Evolutionary conservation across 2,797 vertebrate genomes (phyloP).

Genomic region (Darevskia mixta): DNA sequence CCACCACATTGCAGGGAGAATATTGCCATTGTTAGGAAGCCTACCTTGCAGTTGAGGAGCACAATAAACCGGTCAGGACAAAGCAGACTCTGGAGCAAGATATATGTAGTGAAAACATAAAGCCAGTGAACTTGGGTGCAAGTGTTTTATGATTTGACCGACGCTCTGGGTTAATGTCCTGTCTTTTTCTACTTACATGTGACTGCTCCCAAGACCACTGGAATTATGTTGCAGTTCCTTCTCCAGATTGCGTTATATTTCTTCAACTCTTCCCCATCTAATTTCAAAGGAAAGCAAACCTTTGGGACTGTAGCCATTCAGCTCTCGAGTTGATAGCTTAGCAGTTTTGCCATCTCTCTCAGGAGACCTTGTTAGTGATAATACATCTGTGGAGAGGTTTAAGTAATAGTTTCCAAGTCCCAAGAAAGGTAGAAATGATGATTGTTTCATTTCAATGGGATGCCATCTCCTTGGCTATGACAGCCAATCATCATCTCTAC

Average conservation of each 20-base stretch:
- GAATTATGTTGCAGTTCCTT: constrained; percentile 57
- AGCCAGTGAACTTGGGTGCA: constrained; percentile 19
- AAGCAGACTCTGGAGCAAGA: background rate
- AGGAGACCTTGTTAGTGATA: constrained; percentile 76
- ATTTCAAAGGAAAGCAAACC: constrained; percentile 72
- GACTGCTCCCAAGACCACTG: constrained; percentile 43
- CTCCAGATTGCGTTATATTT: constrained; percentile 67
- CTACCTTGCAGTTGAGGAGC: background rate
- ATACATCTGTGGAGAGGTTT: constrained; percentile 71
- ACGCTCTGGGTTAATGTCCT: constrained; percentile 53
- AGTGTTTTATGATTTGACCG: constrained; percentile 47
- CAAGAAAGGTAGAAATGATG: constrained; percentile 71
- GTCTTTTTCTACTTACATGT: constrained; percentile 50
- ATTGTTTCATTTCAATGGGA: constrained; percentile 67
- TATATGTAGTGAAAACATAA: constrained; percentile 35
- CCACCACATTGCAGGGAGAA: too few species aligned
- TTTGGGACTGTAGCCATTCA: constrained; percentile 50
- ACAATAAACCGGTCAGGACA: background rate
- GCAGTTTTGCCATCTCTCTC: constrained; percentile 65
- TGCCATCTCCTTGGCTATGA: constrained; percentile 56
- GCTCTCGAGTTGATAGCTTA: constrained; percentile 63
- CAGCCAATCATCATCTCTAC: constrained; percentile 49
- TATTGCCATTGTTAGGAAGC: background rate
- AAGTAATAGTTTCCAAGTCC: constrained; percentile 68
- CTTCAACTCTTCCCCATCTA: constrained; percentile 62